Evolutionary conservation across 2,113 vertebrate genomes (phyloP).

Genomic region (Lethenteron camtschaticum): DNA sequence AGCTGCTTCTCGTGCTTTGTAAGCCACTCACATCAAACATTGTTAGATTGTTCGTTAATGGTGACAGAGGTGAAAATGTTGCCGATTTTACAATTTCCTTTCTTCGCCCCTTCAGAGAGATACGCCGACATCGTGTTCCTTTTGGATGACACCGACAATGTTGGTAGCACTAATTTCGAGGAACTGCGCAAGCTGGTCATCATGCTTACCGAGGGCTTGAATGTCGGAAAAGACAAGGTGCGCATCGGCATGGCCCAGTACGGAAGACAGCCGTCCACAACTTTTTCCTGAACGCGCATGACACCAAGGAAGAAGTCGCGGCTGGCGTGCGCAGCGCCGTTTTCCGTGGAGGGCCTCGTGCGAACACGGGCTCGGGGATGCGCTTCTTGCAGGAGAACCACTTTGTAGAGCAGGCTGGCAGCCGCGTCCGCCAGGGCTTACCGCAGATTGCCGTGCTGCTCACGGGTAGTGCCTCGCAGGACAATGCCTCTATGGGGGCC

Average conservation of each 20-base stretch:
- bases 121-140: conserved; percentile 2
- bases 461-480: not conserved
- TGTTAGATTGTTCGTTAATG: too few relatives aligned
- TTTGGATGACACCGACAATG: not conserved
- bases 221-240: not conserved
- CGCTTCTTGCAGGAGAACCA: not conserved
- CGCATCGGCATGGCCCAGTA: conserved; percentile 5
- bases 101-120: too few relatives aligned
- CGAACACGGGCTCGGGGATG: not conserved
- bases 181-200: not conserved
- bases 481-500: not conserved
- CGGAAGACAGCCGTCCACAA: not conserved
- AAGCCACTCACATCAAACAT: too few relatives aligned
- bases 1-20: too few relatives aligned
- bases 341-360: not conserved
- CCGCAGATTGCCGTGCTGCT: conserved; percentile 15
- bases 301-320: not conserved
- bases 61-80: too few relatives aligned
- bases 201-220: not conserved
- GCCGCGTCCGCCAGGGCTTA: not conserved
- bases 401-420: conserved; percentile 1
- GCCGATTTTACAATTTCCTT: too few relatives aligned
- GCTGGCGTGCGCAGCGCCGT: not conserved
- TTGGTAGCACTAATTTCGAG: not conserved
- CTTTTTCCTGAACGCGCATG: not conserved